These are phyloP conservation scores for Lithosia quadra DNA, from an alignment of 2,888 invertebrate species.

Conservation along the genomic window DNA sequence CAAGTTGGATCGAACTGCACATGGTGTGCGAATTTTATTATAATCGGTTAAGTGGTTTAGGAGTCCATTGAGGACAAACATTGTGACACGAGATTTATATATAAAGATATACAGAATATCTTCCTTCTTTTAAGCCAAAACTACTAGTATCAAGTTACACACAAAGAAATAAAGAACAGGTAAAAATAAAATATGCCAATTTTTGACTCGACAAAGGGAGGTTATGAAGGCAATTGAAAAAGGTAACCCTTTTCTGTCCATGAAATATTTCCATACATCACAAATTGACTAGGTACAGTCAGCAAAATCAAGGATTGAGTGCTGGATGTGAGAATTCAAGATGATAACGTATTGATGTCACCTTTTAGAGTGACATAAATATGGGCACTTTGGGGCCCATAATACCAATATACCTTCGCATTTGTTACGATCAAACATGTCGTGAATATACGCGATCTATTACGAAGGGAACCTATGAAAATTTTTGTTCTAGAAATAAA, in stretches of 20 bases:
- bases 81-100: too few relatives aligned
- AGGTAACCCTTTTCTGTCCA: conserved; percentile 7
- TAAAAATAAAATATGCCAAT: conserved; percentile 25
- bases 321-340: conserved; percentile 3
- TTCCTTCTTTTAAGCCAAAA: not conserved
- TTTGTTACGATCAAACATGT: conserved; percentile 30
- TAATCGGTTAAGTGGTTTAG: too few relatives aligned
- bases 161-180: conserved; percentile 5
- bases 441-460: not conserved
- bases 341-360: conserved; percentile 11
- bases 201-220: conserved; percentile 24
- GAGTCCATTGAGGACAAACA: too few relatives aligned
- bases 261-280: conserved; percentile 25
- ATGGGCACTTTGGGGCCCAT: not conserved
- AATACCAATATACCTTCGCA: conserved; percentile 13
- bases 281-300: conserved; percentile 20
- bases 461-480: too few relatives aligned
- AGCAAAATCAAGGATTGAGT: conserved; percentile 14
- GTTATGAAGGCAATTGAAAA: conserved; percentile 26
- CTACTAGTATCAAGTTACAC: not conserved
- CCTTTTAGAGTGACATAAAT: conserved; percentile 10
- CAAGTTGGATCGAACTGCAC: too few relatives aligned
- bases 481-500: too few relatives aligned
- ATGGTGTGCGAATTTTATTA: too few relatives aligned
- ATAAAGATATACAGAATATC: too few relatives aligned